Base-by-base conservation (phyloP, 2,888 invertebrate species). In the Parasteatoda lunata region DNA sequence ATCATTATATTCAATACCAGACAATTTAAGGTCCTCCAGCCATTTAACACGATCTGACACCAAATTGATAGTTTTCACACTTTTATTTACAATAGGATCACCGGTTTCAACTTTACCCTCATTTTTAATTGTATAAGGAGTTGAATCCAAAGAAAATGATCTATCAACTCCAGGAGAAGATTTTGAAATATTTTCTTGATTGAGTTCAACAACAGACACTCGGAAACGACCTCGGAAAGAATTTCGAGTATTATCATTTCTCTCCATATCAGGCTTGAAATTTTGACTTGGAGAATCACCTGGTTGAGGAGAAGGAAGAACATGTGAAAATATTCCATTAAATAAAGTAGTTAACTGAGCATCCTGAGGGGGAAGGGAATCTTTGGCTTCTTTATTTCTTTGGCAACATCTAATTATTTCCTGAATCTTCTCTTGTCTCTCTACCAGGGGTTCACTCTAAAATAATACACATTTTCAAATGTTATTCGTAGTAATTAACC, bases 371-470 rank as follows among this genome's bases (percentile, higher is more conserved):
- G 88, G 88, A 49, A 83, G 66, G 68, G 75, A 83, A 59, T 76
- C 83, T 59, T 85, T 82, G 75, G 89, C 88, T 15, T 89, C 89
- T 77, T 88, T 89, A 87, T 93, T 93, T 79, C 92, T 91, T 84
- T 92, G 92, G 86, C 93, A 91, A 88, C 91, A 92, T 52, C 90
- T 91, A 72, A 90, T 90, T 68, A 93, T 93, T 90, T 93, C 93
- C 68, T 91, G 91, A 88, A 92, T 92, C 72, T 92, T 90, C 11
- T 91, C 90, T 77, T 90, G 90, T 90, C 93, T 93, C 84, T 93
- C 93, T 92, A 89, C 93, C 92, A 89, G 92, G 92, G 89, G 92
- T 91, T 88, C 90, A 89, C 89, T 90, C 89, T 88, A 77, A 68
- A 80, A 84, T 86, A 82, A 88, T 4, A 15, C 30, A 30, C 30